Evolutionary conservation across 2,113 vertebrate species (phyloP), one percentile per base, ranked within the genome.

Genomic region (Anolis sagrei): DNA sequence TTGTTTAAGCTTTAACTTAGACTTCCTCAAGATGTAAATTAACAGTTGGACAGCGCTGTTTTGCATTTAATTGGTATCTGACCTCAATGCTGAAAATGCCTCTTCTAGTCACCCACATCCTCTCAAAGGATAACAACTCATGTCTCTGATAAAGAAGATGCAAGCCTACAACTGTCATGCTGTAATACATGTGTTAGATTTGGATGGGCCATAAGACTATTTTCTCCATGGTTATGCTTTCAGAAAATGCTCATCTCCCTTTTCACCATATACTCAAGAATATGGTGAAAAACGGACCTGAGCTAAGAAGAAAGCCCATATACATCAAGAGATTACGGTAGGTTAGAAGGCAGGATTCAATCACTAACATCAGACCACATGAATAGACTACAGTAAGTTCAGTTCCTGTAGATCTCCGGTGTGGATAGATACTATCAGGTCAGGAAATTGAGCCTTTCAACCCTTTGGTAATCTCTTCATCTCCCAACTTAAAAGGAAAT

Each of bases 381-480:
- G 18, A 81, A 69, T 9, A 68, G n/a, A 68, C 39, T 68, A 44
- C 39, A 44, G 39, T 44, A 49, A 49, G 21, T 64, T 81, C 39
- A 54, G 68, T 32, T 23, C 29, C 44, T 36, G 48, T 3, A 36
- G 21, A 27, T 54, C 68, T 72, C 49, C 3, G 6, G 34, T 18
- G 79, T 9, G 54, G 32, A n/a, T 7, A 82, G 13, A 72, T 54
- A 23, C n/a, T 68, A 72, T 82, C 62, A 66, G n/a, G n/a, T 1
- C 70, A 82, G 68, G 80, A 82, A 82, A 82, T 32, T 23, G n/a
- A 72, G n/a, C 48, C n/a, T 82, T 54, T 11, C 32, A 72, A 10
- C 32, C 44, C 27, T 58, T 82, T 54, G 21, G 68, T 54, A 72
- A 72, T 68, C 68, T 72, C n/a, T 72, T 72, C 68, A 73, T 44